Base-by-base conservation (phyloP, 2,113 vertebrate species). In the Passer montanus region DNA sequence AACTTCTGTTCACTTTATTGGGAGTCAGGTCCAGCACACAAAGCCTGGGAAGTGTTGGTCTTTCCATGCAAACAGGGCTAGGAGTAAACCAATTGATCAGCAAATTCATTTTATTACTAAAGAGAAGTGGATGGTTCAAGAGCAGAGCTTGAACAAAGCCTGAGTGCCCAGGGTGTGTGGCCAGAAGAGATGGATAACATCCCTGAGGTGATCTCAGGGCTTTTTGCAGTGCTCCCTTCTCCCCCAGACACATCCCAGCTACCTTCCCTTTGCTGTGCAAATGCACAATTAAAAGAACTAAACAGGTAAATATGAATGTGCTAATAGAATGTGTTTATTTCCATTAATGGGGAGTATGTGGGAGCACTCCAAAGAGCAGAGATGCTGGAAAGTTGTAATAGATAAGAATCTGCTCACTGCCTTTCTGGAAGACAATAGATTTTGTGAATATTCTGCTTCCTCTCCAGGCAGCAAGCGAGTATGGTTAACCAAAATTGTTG, bases 401-500 rank as follows among this genome's bases (percentile, higher is more conserved):
- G 84, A 89, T 92, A 77, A 74, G 91, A 68, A 94, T 96, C 97
- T 95, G 78, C 95, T 97, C 93, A 95, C 97, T 97, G 98, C 98
- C 97, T 98, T 98, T 97, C 95, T 98, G 91, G 95, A 84, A 93
- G 89, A 98, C 97, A 98, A 98, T 98, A 97, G 98, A 97, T 97
- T 96, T 97, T 96, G 96, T 98, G 97, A 98, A 98, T 98, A 97
- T 98, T 98, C 98, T 97, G 97, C 98, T 98, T 98, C 97, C 97
- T 96, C 95, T 98, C 94, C 97, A 98, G 97, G 97, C 98, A 96
- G 98, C 97, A 89, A 97, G 96, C 97, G 97, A 97, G 98, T 98
- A 98, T 98, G 99, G 98, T 99, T 99, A 99, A 99, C 99, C 98
- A 98, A 99, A 99, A 99, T 99, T 98, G 98, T 98, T 98, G 98